Evolutionary conservation across 35 echinoderm and acorn worm species (phyloP), one percentile per base, ranked within the genome.

Genomic region (Diadema setosum): DNA sequence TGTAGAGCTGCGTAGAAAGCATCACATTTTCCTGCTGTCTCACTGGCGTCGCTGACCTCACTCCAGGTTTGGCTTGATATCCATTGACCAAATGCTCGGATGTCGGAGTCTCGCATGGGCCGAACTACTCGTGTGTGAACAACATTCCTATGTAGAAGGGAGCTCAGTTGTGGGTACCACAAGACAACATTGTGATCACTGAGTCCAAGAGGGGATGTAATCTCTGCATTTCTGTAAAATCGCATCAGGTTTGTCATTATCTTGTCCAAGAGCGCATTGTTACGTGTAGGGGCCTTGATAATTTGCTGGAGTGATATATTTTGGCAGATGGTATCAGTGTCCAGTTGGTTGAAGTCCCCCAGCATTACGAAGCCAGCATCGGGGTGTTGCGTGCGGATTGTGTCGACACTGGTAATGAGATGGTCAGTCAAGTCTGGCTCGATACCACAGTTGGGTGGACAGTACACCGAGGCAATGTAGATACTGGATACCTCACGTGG

Each of bases 1-100:
- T 89, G 17, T 30, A 81, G 73, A 56, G 46, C 52, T 27, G 42
- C 25, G 55, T 89, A 89, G 18, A 89, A 55, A 9, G 58, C 58
- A 9, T 61, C 58, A 61, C 58, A 61, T 17, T 61, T 61, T 17
- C 2, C 58, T 61, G 58, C 5, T 61, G 58, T 2, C 31, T 20
- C 31, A 9, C 21, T 6, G 16, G 58, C 58, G 16, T 61, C 58
- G 21, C n/a, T 61, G 31, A 61, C 58, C 21, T n/a, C 0, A 25
- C n/a, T 25, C 58, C 58, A 61, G 58, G 21, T 29, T 25, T 61
- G 7, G n/a, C 5, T 5, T 29, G 58, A 61, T 9, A 61, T 61
- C 58, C 58, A 61, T n/a, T 17, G 58, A n/a, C 58, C 58, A 61
- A 61, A 61, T 5, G 58, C 0, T 61, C 0, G 21, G n/a, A 61